Conservation (phyloP, 2,797 vertebrate genomes). For the Onychomys arenicola region DNA sequence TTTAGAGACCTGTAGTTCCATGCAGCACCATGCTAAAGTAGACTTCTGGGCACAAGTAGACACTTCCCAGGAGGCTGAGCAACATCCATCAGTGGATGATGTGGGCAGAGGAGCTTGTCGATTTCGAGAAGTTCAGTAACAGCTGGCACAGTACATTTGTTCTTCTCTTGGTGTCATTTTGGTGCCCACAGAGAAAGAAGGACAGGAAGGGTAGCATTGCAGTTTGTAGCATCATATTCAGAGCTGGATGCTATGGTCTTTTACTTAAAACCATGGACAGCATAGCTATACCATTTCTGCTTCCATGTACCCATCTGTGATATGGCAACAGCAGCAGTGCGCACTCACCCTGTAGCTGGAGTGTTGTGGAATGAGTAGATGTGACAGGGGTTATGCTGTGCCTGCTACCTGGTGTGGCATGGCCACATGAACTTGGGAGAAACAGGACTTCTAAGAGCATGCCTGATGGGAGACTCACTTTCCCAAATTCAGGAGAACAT, state of each 20-base stretch:
- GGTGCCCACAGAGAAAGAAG: background rate
- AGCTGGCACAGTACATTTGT: background rate
- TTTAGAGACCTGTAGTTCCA: background rate
- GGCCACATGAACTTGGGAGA: background rate
- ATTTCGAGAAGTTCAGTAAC: background rate
- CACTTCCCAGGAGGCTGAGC: no score
- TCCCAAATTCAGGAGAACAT: background rate
- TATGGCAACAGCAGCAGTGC: background rate
- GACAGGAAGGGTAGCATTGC: background rate
- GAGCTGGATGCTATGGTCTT: background rate
- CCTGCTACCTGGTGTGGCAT: no score
- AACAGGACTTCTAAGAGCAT: background rate
- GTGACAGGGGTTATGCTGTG: accelerated
- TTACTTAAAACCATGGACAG: background rate
- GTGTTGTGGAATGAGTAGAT: background rate
- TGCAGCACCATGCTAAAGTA: background rate
- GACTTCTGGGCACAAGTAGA: background rate
- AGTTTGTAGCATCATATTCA: background rate
- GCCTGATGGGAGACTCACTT: background rate
- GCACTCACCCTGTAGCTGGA: background rate
- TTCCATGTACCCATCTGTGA: background rate
- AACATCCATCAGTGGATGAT: background rate
- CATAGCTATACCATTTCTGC: background rate
- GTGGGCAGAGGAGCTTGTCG: background rate
- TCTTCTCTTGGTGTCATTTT: background rate